Evolutionary conservation across 2,888 invertebrate genomes (phyloP).

Genomic region (Boloria euphrosyne): DNA sequence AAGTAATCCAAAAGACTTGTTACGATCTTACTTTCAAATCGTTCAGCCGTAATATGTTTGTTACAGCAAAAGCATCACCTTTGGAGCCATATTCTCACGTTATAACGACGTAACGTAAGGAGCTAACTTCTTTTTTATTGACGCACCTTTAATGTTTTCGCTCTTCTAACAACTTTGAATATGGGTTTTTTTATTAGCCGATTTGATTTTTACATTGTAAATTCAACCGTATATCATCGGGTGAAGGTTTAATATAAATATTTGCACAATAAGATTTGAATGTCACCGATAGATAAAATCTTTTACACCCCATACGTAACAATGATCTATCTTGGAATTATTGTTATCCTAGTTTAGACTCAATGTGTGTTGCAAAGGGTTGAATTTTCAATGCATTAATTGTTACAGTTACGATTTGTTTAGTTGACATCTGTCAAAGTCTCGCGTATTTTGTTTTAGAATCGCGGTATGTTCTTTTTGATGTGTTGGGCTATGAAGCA

Average conservation of each 20-base stretch:
- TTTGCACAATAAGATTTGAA: conserved; percentile 50
- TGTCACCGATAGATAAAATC: conserved; percentile 73
- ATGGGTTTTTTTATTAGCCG: conserved; percentile 69
- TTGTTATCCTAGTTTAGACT: conserved; percentile 41
- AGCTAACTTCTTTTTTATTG: conserved; percentile 80
- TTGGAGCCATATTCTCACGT: conserved; percentile 61
- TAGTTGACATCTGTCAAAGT: conserved; percentile 51
- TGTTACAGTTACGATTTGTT: conserved; percentile 45
- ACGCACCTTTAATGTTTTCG: conserved; percentile 75
- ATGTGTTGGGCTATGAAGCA: conserved; percentile 65
- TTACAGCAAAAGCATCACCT: conserved; percentile 57
- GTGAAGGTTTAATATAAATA: conserved; percentile 48
- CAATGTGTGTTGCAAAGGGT: conserved; percentile 31
- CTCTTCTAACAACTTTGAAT: conserved; percentile 77
- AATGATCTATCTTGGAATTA: conserved; percentile 44
- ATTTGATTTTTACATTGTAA: conserved; percentile 35
- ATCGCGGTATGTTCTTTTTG: conserved; percentile 67
- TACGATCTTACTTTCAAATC: conserved; percentile 32
- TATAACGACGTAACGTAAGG: conserved; percentile 72
- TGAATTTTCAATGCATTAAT: conserved; percentile 38
- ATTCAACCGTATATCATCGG: conserved; percentile 40
- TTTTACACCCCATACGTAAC: conserved; percentile 57
- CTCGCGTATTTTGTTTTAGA: conserved; percentile 66
- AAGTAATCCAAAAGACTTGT: conserved; percentile 3
- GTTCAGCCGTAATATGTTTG: conserved; percentile 44